A percentile compares a stretch with the other conserved stretches of the same genome.
Evolutionary conservation across 2,797 vertebrate genomes (phyloP).

Genomic region (Sebastes hopkinsi): DNA sequence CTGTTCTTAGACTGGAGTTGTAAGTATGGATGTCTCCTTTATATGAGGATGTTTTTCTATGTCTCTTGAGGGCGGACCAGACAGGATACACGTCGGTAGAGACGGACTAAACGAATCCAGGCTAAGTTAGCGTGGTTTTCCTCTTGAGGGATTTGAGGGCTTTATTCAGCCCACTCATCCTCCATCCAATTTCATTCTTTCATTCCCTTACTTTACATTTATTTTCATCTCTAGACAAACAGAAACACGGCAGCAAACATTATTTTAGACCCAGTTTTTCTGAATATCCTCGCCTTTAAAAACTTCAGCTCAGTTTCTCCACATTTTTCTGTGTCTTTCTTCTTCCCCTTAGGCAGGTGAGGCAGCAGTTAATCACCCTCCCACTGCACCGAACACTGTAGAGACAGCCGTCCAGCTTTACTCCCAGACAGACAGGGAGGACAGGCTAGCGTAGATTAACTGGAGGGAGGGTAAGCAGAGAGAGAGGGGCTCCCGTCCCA

Average conservation of each 20-base stretch:
- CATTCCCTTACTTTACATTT: not conserved
- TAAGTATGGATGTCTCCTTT: constrained; percentile 25
- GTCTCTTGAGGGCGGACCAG: constrained; percentile 25
- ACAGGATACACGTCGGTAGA: constrained; percentile 29
- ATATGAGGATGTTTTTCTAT: constrained; percentile 33
- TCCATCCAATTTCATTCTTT: constrained; percentile 1
- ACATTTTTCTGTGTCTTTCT: constrained; percentile 15
- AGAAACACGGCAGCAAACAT: not conserved
- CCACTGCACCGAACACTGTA: constrained; percentile 2
- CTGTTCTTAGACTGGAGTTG: constrained; percentile 18
- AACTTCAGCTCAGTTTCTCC: not conserved
- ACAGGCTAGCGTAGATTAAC: constrained; percentile 43
- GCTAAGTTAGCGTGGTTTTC: constrained; percentile 17
- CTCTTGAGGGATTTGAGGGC: constrained; percentile 12
- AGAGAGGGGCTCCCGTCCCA: constrained; percentile 38
- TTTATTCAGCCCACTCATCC: constrained; percentile 32
- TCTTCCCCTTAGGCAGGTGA: constrained; percentile 40
- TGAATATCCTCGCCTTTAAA: not conserved
- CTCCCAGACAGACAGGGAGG: constrained; percentile 47
- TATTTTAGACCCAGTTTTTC: not conserved
- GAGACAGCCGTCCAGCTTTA: constrained; percentile 30
- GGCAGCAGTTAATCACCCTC: constrained; percentile 51
- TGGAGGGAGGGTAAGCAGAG: constrained; percentile 32
- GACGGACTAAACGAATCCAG: constrained; percentile 32
- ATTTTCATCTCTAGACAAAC: constrained; percentile 5